Percentiles rank a stretch among this genome's conserved stretches.
Evolutionary conservation across 1,140 invertebrate genomes (phyloP).

Genomic region (Brachionus angularis): DNA sequence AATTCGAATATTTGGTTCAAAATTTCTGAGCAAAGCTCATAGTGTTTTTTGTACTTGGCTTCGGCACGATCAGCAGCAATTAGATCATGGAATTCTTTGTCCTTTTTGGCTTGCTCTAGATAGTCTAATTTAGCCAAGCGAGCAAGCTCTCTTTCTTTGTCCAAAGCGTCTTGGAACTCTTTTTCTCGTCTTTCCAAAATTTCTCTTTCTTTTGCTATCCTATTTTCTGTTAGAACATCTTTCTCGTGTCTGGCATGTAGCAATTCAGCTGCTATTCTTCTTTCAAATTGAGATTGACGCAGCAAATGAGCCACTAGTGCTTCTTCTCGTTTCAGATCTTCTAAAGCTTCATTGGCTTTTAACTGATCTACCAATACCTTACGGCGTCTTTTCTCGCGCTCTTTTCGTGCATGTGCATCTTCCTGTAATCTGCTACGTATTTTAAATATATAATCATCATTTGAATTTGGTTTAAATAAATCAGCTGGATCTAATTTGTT

Average conservation of each 20-base stretch:
- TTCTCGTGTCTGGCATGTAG: conserved; percentile 58
- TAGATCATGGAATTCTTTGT: conserved; percentile 53
- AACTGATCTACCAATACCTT: conserved; percentile 58
- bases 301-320: conserved; percentile 56
- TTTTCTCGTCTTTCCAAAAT: conserved; percentile 53
- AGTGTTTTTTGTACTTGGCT: conserved; percentile 52
- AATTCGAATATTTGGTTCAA: conserved; percentile 54
- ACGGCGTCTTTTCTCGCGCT: conserved; percentile 56
- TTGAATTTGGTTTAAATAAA: conserved; percentile 50
- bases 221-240: conserved; percentile 55
- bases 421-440: conserved; percentile 55
- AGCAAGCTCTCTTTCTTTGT: conserved; percentile 56
- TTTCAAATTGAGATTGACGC: conserved; percentile 57
- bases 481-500: conserved; percentile 45
- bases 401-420: conserved; percentile 53
- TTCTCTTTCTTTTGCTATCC: conserved; percentile 53
- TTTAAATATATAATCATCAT: conserved; percentile 56
- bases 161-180: conserved; percentile 57
- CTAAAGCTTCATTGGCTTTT: conserved; percentile 53
- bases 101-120: conserved; percentile 52
- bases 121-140: conserved; percentile 53
- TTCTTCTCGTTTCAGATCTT: conserved; percentile 55
- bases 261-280: conserved; percentile 57
- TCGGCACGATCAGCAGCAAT: conserved; percentile 54
- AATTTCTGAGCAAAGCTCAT: conserved; percentile 52